Base-by-base conservation (phyloP, 92 coral and sea anemone species). In the Anthopleura xanthogrammica region DNA sequence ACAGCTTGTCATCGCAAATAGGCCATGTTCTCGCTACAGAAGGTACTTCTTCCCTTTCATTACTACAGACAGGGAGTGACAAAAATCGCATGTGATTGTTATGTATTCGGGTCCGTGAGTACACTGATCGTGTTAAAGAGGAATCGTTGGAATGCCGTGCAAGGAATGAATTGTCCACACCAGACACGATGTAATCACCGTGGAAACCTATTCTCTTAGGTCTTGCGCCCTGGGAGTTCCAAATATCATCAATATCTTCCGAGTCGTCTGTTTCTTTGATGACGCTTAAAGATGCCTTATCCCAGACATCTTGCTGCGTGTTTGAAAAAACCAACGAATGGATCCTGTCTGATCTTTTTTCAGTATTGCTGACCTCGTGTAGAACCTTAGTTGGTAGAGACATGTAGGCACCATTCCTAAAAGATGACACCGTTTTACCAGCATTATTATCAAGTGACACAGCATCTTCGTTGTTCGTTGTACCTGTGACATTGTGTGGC, bases 91-190 rank as follows among this genome's bases (percentile, higher is more conserved):
- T n/a, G 2, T 39, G 57, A 43, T 42, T 22, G 36, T 68, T 50
- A 40, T 56, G n/a, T 40, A 23, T 24, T n/a, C 43, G 79, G 3
- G 79, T 42, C 24, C 54, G 24, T 2, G 29, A 75, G 55, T 41
- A 42, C 16, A 77, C 40, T 4, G 41, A 46, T 55, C 41, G 17
- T n/a, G 62, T 46, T 52, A 77, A 77, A 52, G 62, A 36, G 17
- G 65, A 77, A 50, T 77, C 80, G 0, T 14, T 16, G 14, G 80
- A 77, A 77, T 77, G 80, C 19, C 80, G 56, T 52, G 80, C 58
- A 2, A 77, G 80, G 41, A 77, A 77, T 22, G 80, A 77, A 20
- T 40, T 4, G 52, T 52, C 40, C 2, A 77, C 39, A 50, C 80
- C 80, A 68, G 74, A 36, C 17, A 68, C 74, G 16, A 36, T 68